Conservation (phyloP, 2,797 vertebrate genomes). For the Xenentodon cancila region DNA sequence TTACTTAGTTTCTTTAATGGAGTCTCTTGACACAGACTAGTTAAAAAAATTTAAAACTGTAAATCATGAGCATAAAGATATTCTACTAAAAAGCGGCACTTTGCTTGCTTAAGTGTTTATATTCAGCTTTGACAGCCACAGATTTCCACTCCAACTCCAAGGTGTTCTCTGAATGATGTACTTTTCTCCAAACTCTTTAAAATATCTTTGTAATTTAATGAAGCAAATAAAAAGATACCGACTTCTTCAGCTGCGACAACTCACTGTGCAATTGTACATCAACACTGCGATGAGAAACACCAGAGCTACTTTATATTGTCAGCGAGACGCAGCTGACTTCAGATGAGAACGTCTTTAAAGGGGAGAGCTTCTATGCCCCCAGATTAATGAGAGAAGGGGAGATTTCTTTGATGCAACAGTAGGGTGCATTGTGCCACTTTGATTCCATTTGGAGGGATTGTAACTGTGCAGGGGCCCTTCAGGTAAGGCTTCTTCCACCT, state of each 20-base stretch:
- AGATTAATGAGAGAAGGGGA: constrained; percentile 68
- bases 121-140: constrained; percentile 15
- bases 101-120: constrained; percentile 18
- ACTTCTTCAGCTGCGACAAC: constrained; percentile 15
- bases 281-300: constrained; percentile 27
- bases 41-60: constrained; percentile 34
- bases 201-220: background rate
- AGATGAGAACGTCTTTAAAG: constrained; percentile 75
- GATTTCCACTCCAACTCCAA: constrained; percentile 6
- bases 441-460: constrained; percentile 76
- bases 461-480: constrained; percentile 55
- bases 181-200: background rate
- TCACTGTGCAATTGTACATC: constrained; percentile 22
- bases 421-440: constrained; percentile 74
- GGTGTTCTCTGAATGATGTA: constrained; percentile 11
- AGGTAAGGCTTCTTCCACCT: constrained; percentile 67
- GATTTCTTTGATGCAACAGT: constrained; percentile 76
- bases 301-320: constrained; percentile 47
- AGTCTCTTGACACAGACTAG: constrained; percentile 35
- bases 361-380: constrained; percentile 47
- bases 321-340: constrained; percentile 61
- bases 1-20: constrained; percentile 39
- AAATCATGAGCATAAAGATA: constrained; percentile 20
- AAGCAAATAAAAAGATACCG: constrained; percentile 22
- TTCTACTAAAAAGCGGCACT: constrained; percentile 42